These are phyloP conservation scores for Danionella dracula DNA, from an alignment of 2,797 vertebrate genomes.

Conservation along the genomic window DNA sequence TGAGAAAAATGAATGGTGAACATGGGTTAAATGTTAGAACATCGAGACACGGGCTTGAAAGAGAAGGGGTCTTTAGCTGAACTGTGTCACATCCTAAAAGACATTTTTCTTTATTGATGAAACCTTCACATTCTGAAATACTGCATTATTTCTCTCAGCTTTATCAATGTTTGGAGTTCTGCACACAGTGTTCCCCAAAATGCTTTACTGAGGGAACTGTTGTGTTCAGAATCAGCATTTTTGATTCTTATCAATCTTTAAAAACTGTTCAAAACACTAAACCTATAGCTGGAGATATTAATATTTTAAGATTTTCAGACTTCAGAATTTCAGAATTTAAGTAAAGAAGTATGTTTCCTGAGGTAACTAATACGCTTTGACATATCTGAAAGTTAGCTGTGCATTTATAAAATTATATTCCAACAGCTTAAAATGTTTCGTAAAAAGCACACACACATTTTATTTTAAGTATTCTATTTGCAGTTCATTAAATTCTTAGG, in stretches of 20 bases:
- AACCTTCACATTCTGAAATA: not conserved
- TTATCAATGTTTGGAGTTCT: not conserved
- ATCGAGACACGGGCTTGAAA: not conserved
- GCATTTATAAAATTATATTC: no score
- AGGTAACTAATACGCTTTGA: no score
- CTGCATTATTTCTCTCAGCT: not conserved
- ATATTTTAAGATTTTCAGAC: no score
- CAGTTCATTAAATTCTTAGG: no score
- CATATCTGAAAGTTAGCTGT: no score
- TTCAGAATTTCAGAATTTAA: no score
- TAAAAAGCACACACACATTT: not conserved
- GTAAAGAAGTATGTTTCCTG: no score
- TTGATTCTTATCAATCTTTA: not conserved
- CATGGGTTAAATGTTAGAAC: not conserved
- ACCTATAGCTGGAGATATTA: no score
- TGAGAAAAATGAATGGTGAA: constrained; percentile 1
- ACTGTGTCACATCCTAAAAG: not conserved
- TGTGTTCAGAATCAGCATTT: not conserved
- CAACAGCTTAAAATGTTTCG: no score
- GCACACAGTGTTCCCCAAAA: not conserved
- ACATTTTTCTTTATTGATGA: not conserved
- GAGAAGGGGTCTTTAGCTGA: not conserved
- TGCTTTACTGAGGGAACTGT: not conserved
- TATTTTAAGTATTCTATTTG: not conserved
- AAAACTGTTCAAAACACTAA: no score